Base-by-base conservation (phyloP, 2,888 invertebrate genomes). In the Tillus elongatus region DNA sequence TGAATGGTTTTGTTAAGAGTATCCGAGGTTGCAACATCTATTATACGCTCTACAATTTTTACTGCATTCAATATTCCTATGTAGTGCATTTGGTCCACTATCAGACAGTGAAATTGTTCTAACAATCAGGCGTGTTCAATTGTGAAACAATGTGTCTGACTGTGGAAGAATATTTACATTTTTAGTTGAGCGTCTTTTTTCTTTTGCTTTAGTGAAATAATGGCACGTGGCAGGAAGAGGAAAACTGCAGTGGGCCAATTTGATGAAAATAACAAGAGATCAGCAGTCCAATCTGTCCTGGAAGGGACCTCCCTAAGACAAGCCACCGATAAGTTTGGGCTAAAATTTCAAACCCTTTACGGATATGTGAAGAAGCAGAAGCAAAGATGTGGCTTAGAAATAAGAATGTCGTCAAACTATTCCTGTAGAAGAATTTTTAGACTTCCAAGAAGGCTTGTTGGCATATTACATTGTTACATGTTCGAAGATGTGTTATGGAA, bases 351-450 rank as follows among this genome's bases (percentile, higher is more conserved):
- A 19, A 19, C 24, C 6, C 24, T 19, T 6, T 6, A 6, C 6
- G n/a, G 24, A 19, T 19, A 19, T 19, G 24, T 19, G n/a, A 19
- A 19, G 24, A 19, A 19, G n/a, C 24, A 19, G 24, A 19, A 19
- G n/a, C n/a, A 6, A 8, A 19, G 24, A 6, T 6, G n/a, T 6
- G 24, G 24, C n/a, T 6, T 19, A 8, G 24, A 6, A 8, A n/a
- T 19, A 8, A 19, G 6, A n/a, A 19, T 19, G 24, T n/a, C 6
- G n/a, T n/a, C 24, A 8, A 19, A 19, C n/a, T 19, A 19, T 19
- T 6, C 6, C 6, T 19, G 24, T n/a, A 19, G 24, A 19, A 19
- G n/a, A 19, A 19, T 19, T 19, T 8, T 19, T 6, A 19, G n/a
- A 19, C 6, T 6, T 8, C 6, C 24, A 19, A 19, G 24, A 19